phyloP scores from a whole-genome alignment of 2,113 vertebrate species.

The Charadrius vociferus region DNA sequence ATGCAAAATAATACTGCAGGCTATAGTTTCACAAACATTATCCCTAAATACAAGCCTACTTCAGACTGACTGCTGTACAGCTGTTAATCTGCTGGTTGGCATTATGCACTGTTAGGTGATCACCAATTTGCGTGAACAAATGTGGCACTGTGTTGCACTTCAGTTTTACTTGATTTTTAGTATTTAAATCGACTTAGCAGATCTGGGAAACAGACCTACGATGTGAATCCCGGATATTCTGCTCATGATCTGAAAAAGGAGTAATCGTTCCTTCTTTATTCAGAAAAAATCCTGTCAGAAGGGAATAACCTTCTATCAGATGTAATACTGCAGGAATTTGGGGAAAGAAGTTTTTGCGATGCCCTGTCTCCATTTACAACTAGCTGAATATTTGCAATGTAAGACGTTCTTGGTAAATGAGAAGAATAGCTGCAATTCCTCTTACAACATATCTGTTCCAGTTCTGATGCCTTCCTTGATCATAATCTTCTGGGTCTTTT shows the following conservation, averaged over 20 bases:
- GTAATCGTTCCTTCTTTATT: not conserved
- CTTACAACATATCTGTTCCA: rapidly evolving
- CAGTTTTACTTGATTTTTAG: not conserved
- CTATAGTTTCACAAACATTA: not conserved
- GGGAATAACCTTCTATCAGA: not conserved
- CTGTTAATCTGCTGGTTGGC: rapidly evolving
- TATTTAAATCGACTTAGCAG: not conserved
- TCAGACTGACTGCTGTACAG: not conserved
- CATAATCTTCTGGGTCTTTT: rapidly evolving
- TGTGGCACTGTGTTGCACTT: not conserved
- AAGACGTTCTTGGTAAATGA: not conserved
- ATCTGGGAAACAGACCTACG: not conserved
- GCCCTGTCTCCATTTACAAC: not conserved
- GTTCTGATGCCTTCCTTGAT: not conserved
- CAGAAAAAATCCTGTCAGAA: not conserved
- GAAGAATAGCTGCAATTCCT: not conserved
- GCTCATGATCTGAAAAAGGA: not conserved
- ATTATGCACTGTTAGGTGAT: not conserved
- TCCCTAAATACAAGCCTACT: not conserved
- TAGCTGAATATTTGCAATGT: not conserved
- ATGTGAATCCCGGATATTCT: rapidly evolving
- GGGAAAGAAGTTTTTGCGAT: not conserved
- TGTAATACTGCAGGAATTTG: not conserved
- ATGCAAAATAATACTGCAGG: not conserved
- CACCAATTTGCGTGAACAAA: not conserved